These are phyloP conservation scores for Heterodera schachtii DNA, from an alignment of 1,140 invertebrate species.

Conservation along the genomic window DNA sequence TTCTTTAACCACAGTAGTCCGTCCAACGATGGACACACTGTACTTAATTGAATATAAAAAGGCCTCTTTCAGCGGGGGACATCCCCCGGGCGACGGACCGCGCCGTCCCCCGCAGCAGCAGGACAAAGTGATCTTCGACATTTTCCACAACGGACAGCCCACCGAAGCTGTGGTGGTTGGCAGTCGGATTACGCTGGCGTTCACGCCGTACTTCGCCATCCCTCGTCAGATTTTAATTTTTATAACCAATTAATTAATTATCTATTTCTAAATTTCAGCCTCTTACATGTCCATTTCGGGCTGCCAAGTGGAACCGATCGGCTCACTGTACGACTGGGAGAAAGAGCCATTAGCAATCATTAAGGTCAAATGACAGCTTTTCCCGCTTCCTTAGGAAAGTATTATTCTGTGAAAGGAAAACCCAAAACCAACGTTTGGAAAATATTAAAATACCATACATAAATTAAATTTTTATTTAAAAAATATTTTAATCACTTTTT, in stretches of 20 bases:
- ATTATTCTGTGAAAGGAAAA: too few relatives aligned
- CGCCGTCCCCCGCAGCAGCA: constrained; percentile 8
- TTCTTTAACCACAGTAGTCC: too few relatives aligned
- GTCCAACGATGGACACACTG: too few relatives aligned
- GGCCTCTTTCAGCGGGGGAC: constrained; percentile 8
- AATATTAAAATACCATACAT: too few relatives aligned
- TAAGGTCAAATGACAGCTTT: constrained; percentile 17
- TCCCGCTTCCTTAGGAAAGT: too few relatives aligned
- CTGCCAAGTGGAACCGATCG: constrained; percentile 65
- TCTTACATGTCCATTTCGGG: constrained; percentile 63
- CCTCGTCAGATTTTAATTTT: constrained; percentile 53
- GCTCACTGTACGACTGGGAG: constrained; percentile 63
- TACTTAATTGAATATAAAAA: too few relatives aligned
- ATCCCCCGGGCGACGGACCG: constrained; percentile 10
- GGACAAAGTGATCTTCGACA: constrained; percentile 60
- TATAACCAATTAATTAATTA: constrained; percentile 14
- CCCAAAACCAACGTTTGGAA: too few relatives aligned
- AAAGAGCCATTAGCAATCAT: constrained; percentile 63
- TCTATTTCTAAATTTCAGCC: constrained; percentile 37
- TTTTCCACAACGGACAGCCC: constrained; percentile 64
- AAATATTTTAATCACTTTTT: too few relatives aligned
- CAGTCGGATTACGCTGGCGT: constrained; percentile 59
- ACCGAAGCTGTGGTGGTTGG: constrained; percentile 65
- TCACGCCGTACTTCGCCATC: constrained; percentile 64
- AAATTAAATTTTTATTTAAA: too few relatives aligned